Conservation (phyloP, 2,797 vertebrate species). For the Anabas testudineus region DNA sequence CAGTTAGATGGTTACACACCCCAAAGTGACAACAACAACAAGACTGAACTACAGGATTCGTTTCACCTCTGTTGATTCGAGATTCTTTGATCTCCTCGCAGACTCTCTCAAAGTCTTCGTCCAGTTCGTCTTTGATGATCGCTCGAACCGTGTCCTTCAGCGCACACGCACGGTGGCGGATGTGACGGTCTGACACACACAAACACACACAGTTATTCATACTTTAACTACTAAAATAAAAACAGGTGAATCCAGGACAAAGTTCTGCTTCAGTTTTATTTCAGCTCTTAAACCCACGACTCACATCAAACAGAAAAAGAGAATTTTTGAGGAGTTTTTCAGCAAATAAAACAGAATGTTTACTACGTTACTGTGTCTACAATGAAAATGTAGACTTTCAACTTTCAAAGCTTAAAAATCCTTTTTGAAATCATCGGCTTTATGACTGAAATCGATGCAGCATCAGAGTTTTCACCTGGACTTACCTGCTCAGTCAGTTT, state of each 20-base stretch:
- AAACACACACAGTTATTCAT: constrained; percentile 19
- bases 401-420: neutral
- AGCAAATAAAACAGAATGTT: neutral
- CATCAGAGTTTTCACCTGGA: neutral
- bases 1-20: too few relatives aligned
- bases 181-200: constrained; percentile 86
- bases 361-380: neutral
- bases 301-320: neutral
- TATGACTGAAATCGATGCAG: neutral
- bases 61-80: constrained; percentile 86
- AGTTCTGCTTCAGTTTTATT: neutral
- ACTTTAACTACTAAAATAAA: neutral
- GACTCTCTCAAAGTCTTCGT: constrained; percentile 89
- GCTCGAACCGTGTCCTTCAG: constrained; percentile 89
- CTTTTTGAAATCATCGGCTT: neutral
- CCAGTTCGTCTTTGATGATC: constrained; percentile 91
- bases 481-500: neutral
- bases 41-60: too few relatives aligned
- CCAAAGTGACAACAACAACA: too few relatives aligned
- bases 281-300: neutral
- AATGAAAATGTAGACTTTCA: constrained; percentile 2
- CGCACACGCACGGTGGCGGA: constrained; percentile 89
- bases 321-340: neutral
- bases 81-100: constrained; percentile 91
- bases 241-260: constrained; percentile 7